Base-by-base conservation (phyloP, 2,888 invertebrate genomes). In the Diadegma fenestrale region DNA sequence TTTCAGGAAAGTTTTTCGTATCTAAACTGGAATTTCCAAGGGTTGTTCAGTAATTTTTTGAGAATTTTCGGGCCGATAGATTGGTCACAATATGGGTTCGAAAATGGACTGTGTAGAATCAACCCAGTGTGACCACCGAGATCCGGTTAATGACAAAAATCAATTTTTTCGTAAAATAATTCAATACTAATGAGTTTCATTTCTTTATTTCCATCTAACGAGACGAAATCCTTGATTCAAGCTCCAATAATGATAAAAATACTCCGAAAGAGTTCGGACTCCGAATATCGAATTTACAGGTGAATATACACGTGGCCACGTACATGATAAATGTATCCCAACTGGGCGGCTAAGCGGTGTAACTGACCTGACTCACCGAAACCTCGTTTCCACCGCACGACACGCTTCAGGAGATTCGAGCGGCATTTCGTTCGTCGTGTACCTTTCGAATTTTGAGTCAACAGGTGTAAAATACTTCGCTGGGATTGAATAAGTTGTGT, bases 361-460 rank as follows among this genome's bases (percentile, higher is more conserved):
- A 92, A 91, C 91, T 91, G 91, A 92, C 91, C 92, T 90, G 90
- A 82, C 90, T 80, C 87, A 86, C 82, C 71, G 88, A 89, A 90
- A 90, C 89, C 88, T 88, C 88, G 86, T 89, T 92, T 90, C 86
- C 82, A 88, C 87, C 85, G 80, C 84, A 58, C 82, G 84, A 58
- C 76, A 76, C 76, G 76, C 76, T 64, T 30, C 64, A 30, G 37
- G 48, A 64, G 64, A 51, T 48, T 22, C 5, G n/a, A n/a, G 30
- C 48, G 22, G 58, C 72, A 37, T 71, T 71, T 71, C 71, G n/a
- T n/a, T 19, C 58, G 58, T 76, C 43, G 41, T 58, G 22, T 54
- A 41, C 73, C 76, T 82, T 82, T 82, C 84, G 80, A 84, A 80
- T 84, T 75, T 83, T 72, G 61, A 73, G 48, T 51, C 61, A 8